Evolutionary conservation across 1,140 invertebrate genomes (phyloP).

Genomic region (Daktulosphaira vitifoliae): DNA sequence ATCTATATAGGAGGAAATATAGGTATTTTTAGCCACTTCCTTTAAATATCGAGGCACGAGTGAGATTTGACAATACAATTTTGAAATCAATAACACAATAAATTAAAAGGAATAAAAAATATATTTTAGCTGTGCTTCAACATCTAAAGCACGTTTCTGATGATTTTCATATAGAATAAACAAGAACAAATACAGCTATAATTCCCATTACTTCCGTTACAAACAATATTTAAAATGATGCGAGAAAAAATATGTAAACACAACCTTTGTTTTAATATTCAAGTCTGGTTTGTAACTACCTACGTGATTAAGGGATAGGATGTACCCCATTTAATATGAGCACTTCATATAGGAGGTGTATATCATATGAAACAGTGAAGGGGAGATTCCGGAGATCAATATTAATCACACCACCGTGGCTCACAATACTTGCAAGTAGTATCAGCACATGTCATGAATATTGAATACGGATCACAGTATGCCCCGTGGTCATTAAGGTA

Average conservation of each 20-base stretch:
- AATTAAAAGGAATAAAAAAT: no score
- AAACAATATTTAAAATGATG: no score
- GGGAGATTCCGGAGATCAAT: not conserved
- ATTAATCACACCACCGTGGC: not conserved
- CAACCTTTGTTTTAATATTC: conserved; percentile 12
- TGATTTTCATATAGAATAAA: no score
- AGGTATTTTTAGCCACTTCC: no score
- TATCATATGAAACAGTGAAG: not conserved
- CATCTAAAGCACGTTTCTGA: no score
- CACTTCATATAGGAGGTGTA: not conserved
- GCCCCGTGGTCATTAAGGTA: not conserved
- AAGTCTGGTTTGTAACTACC: not conserved
- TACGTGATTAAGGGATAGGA: conserved; percentile 21
- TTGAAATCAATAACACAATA: no score
- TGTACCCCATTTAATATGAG: not conserved
- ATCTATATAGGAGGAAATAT: no score
- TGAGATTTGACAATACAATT: no score
- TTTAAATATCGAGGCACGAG: no score
- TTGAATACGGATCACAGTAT: not conserved
- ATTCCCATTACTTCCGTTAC: no score
- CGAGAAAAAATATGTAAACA: conserved; percentile 19
- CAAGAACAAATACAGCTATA: no score
- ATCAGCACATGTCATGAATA: not conserved
- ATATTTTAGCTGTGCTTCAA: no score
- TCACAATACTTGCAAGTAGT: not conserved